Percentiles rank a stretch among this genome's conserved stretches.
Conservation (phyloP, 2,797 vertebrate genomes). For the Chrosomus eos region DNA sequence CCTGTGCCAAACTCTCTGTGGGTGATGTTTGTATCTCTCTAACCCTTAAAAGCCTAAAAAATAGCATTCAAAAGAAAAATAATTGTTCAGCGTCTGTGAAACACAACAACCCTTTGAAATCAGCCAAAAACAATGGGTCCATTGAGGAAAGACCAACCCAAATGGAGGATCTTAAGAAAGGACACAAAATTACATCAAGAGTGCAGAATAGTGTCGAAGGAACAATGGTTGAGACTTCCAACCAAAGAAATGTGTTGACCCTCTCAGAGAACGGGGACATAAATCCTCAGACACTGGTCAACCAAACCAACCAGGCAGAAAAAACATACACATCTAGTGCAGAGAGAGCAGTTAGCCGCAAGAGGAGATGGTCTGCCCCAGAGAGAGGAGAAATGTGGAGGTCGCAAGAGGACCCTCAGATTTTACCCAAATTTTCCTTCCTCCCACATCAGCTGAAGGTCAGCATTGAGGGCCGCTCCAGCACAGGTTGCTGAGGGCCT, state of each 20-base stretch:
- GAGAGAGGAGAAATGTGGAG: conserved; percentile 93
- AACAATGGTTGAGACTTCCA: conserved; percentile 25
- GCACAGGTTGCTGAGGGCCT: conserved; percentile 87
- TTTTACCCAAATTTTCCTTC: conserved; percentile 95
- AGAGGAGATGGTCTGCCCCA: conserved; percentile 98
- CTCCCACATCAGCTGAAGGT: conserved; percentile 99
- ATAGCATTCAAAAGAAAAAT: conserved; percentile 70
- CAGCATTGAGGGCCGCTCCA: conserved; percentile 98
- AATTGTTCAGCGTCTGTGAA: conserved; percentile 59
- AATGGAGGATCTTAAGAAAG: conserved; percentile 79
- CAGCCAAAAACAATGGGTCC: conserved; percentile 81
- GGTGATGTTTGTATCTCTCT: conserved; percentile 99
- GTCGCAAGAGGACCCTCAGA: conserved; percentile 86
- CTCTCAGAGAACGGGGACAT: conserved; percentile 37
- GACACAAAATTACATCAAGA: conserved; percentile 76
- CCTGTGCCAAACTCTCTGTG: conserved; percentile 97
- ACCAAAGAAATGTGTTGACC: conserved; percentile 34
- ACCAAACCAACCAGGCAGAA: conserved; percentile 76
- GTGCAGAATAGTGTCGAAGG: conserved; percentile 36
- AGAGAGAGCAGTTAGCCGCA: conserved; percentile 81
- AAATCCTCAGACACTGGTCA: conserved; percentile 74
- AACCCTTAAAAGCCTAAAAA: conserved; percentile 93
- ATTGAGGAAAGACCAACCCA: conserved; percentile 78
- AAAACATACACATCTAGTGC: conserved; percentile 76
- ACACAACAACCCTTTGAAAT: conserved; percentile 85